These are phyloP conservation scores for Caenorhabditis latens DNA, from an alignment of 1,140 invertebrate genomes.

Conservation along the genomic window DNA sequence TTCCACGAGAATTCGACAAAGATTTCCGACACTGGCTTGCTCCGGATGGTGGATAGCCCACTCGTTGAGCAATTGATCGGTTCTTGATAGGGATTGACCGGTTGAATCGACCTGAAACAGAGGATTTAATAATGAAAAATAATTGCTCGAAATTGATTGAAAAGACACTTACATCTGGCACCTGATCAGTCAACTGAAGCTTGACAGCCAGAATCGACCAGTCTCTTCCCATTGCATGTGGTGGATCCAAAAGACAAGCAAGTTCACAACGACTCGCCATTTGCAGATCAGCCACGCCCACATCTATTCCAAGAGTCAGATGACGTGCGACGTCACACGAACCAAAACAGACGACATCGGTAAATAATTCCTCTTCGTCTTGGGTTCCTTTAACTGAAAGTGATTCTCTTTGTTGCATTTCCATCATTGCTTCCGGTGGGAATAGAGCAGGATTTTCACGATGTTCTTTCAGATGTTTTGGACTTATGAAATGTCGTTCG, in stretches of 20 bases:
- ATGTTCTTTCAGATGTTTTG: conserved; percentile 75
- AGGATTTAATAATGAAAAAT: not conserved
- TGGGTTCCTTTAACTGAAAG: conserved; percentile 81
- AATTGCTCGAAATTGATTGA: not conserved
- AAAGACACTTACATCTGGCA: conserved; percentile 78
- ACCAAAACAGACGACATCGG: conserved; percentile 83
- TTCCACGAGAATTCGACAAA: conserved; percentile 80
- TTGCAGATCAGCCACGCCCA: conserved; percentile 80
- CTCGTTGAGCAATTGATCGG: conserved; percentile 80
- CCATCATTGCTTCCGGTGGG: conserved; percentile 81
- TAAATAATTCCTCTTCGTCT: conserved; percentile 82
- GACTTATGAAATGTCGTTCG: conserved; percentile 77
- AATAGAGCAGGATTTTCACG: conserved; percentile 79
- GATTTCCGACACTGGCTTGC: conserved; percentile 79
- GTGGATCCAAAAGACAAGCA: conserved; percentile 84
- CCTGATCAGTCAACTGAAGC: conserved; percentile 82
- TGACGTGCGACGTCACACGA: conserved; percentile 79
- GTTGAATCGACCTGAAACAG: conserved; percentile 77
- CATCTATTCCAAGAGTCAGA: conserved; percentile 79
- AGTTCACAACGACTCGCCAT: conserved; percentile 80
- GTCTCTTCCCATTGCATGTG: conserved; percentile 85
- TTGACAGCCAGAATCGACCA: conserved; percentile 87
- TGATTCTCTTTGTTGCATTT: conserved; percentile 80
- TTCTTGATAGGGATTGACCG: conserved; percentile 78
- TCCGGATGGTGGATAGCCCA: conserved; percentile 79